A percentile compares a stretch with the other conserved stretches of the same genome.
Evolutionary conservation across 2,888 invertebrate genomes (phyloP).

Genomic region (Papilio demoleus): DNA sequence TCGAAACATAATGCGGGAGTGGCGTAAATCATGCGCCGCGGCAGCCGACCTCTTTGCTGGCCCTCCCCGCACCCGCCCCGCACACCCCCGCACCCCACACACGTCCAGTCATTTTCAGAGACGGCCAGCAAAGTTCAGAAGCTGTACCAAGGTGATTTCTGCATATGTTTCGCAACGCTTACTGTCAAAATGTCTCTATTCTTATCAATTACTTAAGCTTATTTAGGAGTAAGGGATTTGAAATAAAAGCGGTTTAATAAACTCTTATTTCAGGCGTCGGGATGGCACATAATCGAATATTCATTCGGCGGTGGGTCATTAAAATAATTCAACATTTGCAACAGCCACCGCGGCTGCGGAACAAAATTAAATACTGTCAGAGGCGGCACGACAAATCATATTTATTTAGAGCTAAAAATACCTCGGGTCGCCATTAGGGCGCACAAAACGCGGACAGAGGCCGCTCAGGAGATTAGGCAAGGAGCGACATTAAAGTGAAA

Average conservation of each 20-base stretch:
- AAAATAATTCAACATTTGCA: conserved; percentile 78
- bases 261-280: conserved; percentile 35
- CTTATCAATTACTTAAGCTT: conserved; percentile 1
- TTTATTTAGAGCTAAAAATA: conserved; percentile 84
- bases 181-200: conserved; percentile 41
- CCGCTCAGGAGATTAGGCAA: conserved; percentile 82
- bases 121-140: conserved; percentile 75
- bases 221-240: too few relatives aligned
- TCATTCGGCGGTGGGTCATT: conserved; percentile 66
- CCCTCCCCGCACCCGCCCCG: conserved; percentile 49
- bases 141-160: conserved; percentile 55
- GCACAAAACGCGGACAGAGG: conserved; percentile 73
- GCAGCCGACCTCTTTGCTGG: conserved; percentile 51
- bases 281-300: conserved; percentile 56
- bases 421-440: conserved; percentile 80
- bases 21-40: conserved; percentile 85
- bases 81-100: conserved; percentile 48
- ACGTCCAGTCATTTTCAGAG: conserved; percentile 80
- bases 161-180: conserved; percentile 55
- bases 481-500: conserved; percentile 83
- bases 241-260: not conserved
- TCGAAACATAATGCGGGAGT: conserved; percentile 86
- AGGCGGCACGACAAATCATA: conserved; percentile 81
- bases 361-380: conserved; percentile 82
- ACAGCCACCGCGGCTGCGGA: conserved; percentile 60